Evolutionary conservation across 35 echinoderm and acorn worm genomes (phyloP), one percentile per base, ranked within the genome.

Genomic region (Ptychodera flava): DNA sequence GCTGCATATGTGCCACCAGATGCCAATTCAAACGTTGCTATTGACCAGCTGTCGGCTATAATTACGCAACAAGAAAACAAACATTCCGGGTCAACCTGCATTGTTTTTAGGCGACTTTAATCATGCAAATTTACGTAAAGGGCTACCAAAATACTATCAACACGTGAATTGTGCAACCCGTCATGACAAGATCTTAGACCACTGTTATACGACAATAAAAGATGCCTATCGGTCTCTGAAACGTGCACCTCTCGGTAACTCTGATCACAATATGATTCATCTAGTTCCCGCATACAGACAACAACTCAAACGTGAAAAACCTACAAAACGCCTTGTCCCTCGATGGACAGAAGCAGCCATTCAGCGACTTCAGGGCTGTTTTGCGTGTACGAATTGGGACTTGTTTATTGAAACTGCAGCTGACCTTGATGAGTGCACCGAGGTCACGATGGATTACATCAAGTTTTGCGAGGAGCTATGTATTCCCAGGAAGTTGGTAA

Each of bases 191-290:
- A 83, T 28, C 0, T 28, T 83, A 1, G 82, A 83, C 31, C 33
- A 83, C 37, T 83, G 82, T 28, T 83, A 35, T 37, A 37, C 82
- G 37, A 37, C 15, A 1, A 37, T 83, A 30, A 83, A 83, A 30
- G 10, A 36, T 83, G 33, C 37, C 1, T 82, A 88, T 37, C 34
- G 78, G 16, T 81, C 80, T 16, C 30, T 88, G 2, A 88, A 88
- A 38, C 78, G 79, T 31, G 33, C 87, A 1, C 79, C 87, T 31
- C 87, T 45, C 28, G 36, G 87, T 0, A 37, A 88, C 35, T 88
- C 87, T 0, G 79, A 82, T 45, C 87, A 88, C 27, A 88, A 88
- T 29, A 81, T 88, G 79, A 37, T 88, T 14, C 79, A 88, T n/a
- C 27, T 88, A 1, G 45, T 82, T 38, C 87, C 87, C 0, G 15